Conservation (phyloP, 2,888 invertebrate species). For the Oligia strigilis region DNA sequence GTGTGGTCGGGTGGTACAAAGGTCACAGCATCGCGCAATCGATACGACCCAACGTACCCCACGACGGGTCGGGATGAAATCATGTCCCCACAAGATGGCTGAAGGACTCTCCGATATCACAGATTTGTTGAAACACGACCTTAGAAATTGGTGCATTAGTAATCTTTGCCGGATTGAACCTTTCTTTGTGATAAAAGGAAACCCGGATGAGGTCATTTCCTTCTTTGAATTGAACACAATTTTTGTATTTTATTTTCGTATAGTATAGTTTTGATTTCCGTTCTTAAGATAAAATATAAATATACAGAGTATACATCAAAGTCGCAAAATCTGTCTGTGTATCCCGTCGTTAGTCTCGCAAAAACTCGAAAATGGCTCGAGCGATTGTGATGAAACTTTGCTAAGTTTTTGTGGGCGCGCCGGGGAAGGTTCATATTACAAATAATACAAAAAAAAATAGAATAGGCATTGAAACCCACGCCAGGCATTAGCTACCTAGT, state of each 20-base stretch:
- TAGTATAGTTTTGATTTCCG: not conserved
- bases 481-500: too few species aligned
- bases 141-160: conserved; percentile 48
- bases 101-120: conserved; percentile 37
- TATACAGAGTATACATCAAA: not conserved
- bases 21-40: conserved; percentile 73
- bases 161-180: conserved; percentile 41
- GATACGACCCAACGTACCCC: conserved; percentile 56
- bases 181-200: conserved; percentile 34
- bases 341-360: not conserved
- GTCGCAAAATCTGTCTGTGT: too few species aligned
- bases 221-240: conserved; percentile 9
- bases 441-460: too few species aligned
- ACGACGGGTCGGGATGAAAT: conserved; percentile 45
- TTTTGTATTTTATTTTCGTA: conserved; percentile 6
- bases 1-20: conserved; percentile 62
- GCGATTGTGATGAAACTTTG: not conserved
- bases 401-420: not conserved
- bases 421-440: too few species aligned
- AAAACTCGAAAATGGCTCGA: not conserved
- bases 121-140: conserved; percentile 54
- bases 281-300: conserved; percentile 1
- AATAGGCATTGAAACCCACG: not conserved
- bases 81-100: conserved; percentile 51
- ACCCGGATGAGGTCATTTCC: conserved; percentile 9